Base-by-base conservation (phyloP, 2,113 vertebrate genomes). In the Myiopsitta monachus region DNA sequence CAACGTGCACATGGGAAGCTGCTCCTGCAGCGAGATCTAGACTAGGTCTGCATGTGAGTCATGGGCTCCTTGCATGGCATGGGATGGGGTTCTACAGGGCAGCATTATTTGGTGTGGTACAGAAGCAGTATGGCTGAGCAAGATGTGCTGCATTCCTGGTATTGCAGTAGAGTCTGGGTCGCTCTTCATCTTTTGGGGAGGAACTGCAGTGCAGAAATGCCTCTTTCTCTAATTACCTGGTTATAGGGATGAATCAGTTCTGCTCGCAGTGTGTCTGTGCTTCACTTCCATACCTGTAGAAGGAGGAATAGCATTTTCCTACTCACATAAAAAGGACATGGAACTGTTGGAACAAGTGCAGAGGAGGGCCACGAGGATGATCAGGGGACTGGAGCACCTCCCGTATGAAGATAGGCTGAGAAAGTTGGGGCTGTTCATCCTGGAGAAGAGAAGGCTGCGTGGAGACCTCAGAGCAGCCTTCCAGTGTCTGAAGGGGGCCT, bases 61-160 rank as follows among this genome's bases (percentile, higher is more conserved):
- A 1, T 12, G 90, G 17, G 74, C 38, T 74, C 33, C 78, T 43
- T 0, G 7, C 1, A 0, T 18, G 73, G 38, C 22, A 1, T 10
- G 52, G 79, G 59, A 4, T 1, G 54, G 44, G 51, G n/a, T 2
- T 6, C 2, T 4, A 24, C 0, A 4, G 64, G 38, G 68, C 69
- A 49, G 87, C 55, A 38, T 43, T 2, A 0, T 13, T 27, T 0
- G 0, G 0, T 1, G 0, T 7, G 41, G 9, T 28, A 6, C 69
- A 39, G 84, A 11, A 66, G 15, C 17, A 6, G 0, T 0, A 15
- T 10, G 59, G 30, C 70, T 11, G 51, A 27, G 54, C 66, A 8
- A 7, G 67, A 8, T 36, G 72, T 2, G 8, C 41, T 27, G 13
- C 0, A 3, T 22, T 81, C 59, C 59, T 4, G 2, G 0, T 18